These are phyloP conservation scores for Limnephilus auricula DNA, from an alignment of 2,888 invertebrate genomes.

Conservation along the genomic window DNA sequence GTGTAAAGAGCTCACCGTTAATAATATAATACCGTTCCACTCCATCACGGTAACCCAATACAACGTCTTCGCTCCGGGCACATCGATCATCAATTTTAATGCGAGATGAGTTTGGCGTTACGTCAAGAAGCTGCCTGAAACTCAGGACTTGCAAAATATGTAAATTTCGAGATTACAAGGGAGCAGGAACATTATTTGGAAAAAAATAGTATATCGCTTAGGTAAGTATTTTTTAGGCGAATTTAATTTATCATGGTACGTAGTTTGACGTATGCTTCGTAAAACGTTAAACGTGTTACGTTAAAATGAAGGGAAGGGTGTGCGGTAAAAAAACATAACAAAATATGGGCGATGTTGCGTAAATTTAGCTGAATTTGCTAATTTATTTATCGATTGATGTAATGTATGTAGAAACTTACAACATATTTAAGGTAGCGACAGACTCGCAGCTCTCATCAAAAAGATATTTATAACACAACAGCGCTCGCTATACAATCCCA, in stretches of 20 bases:
- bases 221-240: not conserved
- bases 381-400: not conserved
- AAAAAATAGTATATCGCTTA: not conserved
- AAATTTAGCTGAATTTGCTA: not conserved
- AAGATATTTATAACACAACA: no score
- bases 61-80: not conserved
- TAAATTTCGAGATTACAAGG: not conserved
- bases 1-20: not conserved
- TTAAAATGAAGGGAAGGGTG: not conserved
- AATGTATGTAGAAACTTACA: not conserved
- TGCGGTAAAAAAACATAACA: not conserved
- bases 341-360: not conserved
- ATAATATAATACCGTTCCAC: not conserved
- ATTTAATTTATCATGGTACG: not conserved
- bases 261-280: not conserved
- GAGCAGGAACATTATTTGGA: not conserved
- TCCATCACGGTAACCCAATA: constrained; percentile 17
- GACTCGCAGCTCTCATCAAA: no score
- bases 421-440: no score
- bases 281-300: not conserved
- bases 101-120: not conserved
- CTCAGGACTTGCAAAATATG: not conserved
- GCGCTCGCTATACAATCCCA: no score
- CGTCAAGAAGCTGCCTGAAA: not conserved
- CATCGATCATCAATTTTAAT: constrained; percentile 16